Evolutionary conservation across 2,888 invertebrate genomes (phyloP), one percentile per base, ranked within the genome.

Genomic region (Tachina lurida): DNA sequence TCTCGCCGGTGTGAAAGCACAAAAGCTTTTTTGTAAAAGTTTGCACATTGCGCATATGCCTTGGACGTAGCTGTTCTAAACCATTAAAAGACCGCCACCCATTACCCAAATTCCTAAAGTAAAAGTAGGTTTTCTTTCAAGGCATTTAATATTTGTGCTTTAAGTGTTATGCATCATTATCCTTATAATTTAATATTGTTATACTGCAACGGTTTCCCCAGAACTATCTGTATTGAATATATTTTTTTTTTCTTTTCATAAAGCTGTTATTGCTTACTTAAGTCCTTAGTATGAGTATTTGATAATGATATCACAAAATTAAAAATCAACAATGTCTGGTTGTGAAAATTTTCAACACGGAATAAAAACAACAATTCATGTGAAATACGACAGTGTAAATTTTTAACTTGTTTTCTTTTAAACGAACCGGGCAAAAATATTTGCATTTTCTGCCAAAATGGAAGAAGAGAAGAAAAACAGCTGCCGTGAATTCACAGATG

Each of bases 261-360:
- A 58, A 47, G 13, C 43, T 49, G 22, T 67, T 52, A 31, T n/a
- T 39, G 39, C 54, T 31, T 31, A 31, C 31, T 41, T 54, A 45
- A 31, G 45, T 31, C 0, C 31, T 31, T 22, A 52, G 60, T 4
- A 45, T 67, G 65, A 78, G 43, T 63, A 58, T 81, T 73, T 78
- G 80, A 84, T 84, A 85, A 84, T 85, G 85, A 87, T 85, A 87
- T 86, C 84, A 79, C 84, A 76, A 87, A 87, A 88, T 88, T 84
- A 87, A 87, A 87, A 87, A 87, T 87, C 88, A 88, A 88, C 88
- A 88, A 63, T 71, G 82, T 87, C 87, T 85, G 67, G 73, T 56
- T 31, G 31, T 31, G 22, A 45, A 84, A 75, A 58, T 43, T 54
- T 56, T 12, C 54, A 63, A 52, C 3, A 73, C 7, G 47, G 19